Conservation (phyloP, 2,113 vertebrate genomes). For the Zosterops pallidus region DNA sequence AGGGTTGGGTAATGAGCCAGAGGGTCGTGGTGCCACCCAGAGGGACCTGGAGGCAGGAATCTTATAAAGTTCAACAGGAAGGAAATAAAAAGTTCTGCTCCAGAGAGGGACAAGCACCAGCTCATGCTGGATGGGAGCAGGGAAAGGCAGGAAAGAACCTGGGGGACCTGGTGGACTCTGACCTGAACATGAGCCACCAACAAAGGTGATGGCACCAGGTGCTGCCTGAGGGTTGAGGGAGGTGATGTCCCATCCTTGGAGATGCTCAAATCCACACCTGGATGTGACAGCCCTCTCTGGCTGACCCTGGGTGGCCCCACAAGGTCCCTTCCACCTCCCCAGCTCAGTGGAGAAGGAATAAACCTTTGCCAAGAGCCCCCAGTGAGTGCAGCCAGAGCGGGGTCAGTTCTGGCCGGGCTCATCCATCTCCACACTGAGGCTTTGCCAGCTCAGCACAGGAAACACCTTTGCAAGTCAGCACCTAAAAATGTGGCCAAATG, state of each 20-base stretch:
- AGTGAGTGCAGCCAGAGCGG: fast-evolving
- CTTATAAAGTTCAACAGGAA: fast-evolving
- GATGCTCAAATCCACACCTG: not conserved
- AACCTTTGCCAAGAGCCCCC: not conserved
- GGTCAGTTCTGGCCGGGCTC: not conserved
- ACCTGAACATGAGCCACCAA: not conserved
- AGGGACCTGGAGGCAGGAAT: not conserved
- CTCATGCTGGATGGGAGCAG: not conserved
- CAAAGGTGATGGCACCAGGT: too few species aligned
- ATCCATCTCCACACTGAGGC: not conserved
- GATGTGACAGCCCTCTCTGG: fast-evolving
- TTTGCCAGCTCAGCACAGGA: not conserved
- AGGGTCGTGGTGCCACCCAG: not conserved
- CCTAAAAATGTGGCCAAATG: not conserved
- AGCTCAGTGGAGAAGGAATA: not conserved
- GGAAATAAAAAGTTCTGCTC: not conserved
- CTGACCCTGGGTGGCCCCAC: not conserved
- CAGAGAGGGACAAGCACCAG: not conserved
- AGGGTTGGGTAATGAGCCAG: not conserved
- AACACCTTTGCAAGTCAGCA: not conserved
- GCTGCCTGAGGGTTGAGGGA: too few species aligned
- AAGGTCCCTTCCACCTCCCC: not conserved
- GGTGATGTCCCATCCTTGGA: not conserved
- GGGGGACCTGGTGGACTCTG: not conserved
- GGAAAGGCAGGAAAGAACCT: not conserved